Evolutionary conservation across 1,140 invertebrate genomes (phyloP), one percentile per base, ranked within the genome.

Genomic region (Mycetomoellerius zeteki): DNA sequence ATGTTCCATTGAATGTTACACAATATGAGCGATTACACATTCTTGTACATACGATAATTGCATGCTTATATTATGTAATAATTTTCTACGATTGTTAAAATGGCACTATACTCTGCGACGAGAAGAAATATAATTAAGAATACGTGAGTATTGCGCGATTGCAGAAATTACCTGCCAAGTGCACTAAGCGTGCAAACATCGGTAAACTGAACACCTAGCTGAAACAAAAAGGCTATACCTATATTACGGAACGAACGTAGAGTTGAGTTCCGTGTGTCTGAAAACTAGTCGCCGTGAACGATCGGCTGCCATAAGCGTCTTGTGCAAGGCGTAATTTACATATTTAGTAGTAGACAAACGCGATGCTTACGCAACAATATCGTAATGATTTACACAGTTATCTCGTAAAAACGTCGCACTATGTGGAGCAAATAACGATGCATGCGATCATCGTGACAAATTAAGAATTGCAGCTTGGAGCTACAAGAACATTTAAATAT

Each of bases 261-360:
- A 21, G 54, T 33, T n/a, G 56, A 6, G 30, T 81, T 81, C 77
- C 24, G 72, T 64, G 16, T 65, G 73, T 65, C 14, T 65, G 82
- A 64, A 85, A 85, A 78, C 37, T 85, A 85, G 71, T 85, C 54
- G 37, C 7, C 10, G 19, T 27, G 8, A 84, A 84, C 24, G 81
- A 47, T 27, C 14, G 77, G 64, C 52, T 1, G 85, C 64, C 47
- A 43, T 54, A n/a, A 19, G 64, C 72, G 30, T 85, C 65, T 84
- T 77, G 30, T 58, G 75, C 85, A 75, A 76, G 24, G 14, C 19
- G 52, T 54, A 80, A 88, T 88, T 88, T 88, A 73, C 87, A 88
- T 88, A 81, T 86, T 78, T 86, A 64, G 24, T 80, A 21, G 12
- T 78, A n/a, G 33, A 65, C 82, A n/a, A 85, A 77, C 19, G 50